Evolutionary conservation across 2,797 vertebrate genomes (phyloP), one percentile per base, ranked within the genome.

Genomic region (Aldrovandia affinis): DNA sequence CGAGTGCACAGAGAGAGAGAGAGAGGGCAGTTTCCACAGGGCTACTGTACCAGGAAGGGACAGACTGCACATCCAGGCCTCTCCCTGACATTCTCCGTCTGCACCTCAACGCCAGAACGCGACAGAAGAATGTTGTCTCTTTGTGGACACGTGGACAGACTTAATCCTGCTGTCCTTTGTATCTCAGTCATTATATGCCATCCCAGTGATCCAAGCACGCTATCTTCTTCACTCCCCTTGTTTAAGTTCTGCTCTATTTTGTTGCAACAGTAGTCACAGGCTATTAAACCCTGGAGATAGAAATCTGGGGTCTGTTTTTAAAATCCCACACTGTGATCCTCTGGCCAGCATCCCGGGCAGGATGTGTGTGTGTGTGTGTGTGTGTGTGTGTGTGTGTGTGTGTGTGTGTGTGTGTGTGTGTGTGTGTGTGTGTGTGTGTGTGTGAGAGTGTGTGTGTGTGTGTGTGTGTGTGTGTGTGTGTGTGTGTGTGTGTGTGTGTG

Each of bases 41-140:
- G n/a, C 28, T 54, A 52, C 78, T 79, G 47, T 55, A 79, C 78
- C 28, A 79, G 78, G 78, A 54, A n/a, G 78, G 12, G 20, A 50
- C 47, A 54, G 28, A 55, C 54, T 79, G 50, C 28, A 55, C 54
- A 54, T 83, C 87, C 86, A 87, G 90, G 91, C 90, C 82, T 88
- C 84, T 93, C 83, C 83, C 87, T 88, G 77, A 90, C 89, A 88
- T 91, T 90, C 85, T 55, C 77, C 85, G 87, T 84, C 84, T 88
- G 83, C 87, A 85, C 59, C 77, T 73, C 84, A 87, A 86, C 86
- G 86, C 0, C 47, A 70, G 83, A 91, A 92, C 84, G 85, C 57
- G 81, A 83, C 65, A 84, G 42, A 44, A 10, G 50, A 33, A 80
- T 18, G 18, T 7, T 36, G 12, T 22, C 54, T 55, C 68, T 25